phyloP scores from a whole-genome alignment of 2,797 vertebrate genomes.

The Lacerta viridis region DNA sequence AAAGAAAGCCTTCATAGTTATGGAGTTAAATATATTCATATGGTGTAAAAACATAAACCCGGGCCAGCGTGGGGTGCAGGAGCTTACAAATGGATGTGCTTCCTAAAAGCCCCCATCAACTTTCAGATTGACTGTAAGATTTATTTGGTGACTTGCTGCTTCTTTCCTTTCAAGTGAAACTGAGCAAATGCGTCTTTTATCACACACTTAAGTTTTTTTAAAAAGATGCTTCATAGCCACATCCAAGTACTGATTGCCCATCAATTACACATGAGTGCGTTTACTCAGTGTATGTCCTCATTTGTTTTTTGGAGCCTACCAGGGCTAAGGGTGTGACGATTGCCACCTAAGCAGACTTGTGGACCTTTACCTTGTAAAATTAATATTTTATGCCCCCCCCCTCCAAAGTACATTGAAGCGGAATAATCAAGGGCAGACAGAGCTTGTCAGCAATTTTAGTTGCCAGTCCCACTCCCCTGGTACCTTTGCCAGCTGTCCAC shows the following conservation, averaged over 20 bases:
- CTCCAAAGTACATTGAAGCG: neutral
- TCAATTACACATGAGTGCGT: neutral
- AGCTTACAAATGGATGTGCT: neutral
- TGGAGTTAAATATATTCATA: too few species aligned
- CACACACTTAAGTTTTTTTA: neutral
- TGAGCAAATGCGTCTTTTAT: neutral
- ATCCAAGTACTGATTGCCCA: neutral
- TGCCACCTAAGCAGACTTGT: neutral
- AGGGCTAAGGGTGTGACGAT: neutral
- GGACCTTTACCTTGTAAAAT: neutral
- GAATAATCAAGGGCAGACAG: neutral
- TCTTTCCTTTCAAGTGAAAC: neutral
- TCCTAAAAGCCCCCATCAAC: neutral
- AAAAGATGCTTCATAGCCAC: neutral
- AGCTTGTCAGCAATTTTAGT: neutral
- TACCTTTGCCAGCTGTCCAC: slow-evolving; percentile 2
- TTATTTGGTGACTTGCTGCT: too few species aligned
- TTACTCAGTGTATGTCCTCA: neutral
- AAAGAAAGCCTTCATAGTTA: neutral
- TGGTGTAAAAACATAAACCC: too few species aligned
- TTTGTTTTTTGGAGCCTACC: neutral
- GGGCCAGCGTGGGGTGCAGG: too few species aligned
- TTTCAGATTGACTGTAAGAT: neutral
- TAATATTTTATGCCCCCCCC: neutral
- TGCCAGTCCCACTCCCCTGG: neutral